phyloP scores from a whole-genome alignment of 2,113 vertebrate species.

The Megaleporinus macrocephalus region DNA sequence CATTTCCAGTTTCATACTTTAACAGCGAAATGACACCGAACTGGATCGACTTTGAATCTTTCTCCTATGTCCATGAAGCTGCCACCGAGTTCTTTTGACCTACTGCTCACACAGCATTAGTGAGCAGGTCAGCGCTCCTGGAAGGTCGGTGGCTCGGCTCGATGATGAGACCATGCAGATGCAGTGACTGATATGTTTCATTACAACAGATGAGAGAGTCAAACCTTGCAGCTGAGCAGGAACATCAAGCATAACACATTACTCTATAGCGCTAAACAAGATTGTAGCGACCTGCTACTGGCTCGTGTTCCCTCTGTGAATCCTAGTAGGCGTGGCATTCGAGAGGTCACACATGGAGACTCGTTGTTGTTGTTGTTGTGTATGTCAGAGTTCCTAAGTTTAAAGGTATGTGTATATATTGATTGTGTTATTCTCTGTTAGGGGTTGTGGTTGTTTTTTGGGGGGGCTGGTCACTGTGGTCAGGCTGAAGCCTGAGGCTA shows the following conservation, averaged over 20 bases:
- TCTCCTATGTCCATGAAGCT: slow-evolving; percentile 2
- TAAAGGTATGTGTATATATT: no score
- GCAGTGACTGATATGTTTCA: slow-evolving; percentile 6
- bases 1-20: background rate
- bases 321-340: no score
- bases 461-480: no score
- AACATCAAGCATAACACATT: background rate
- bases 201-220: background rate
- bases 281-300: no score
- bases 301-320: no score
- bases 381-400: no score
- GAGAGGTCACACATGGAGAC: no score
- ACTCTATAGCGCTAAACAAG: background rate
- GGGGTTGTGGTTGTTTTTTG: no score
- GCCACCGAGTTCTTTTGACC: slow-evolving; percentile 17
- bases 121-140: slow-evolving; percentile 12
- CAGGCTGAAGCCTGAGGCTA: no score
- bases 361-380: no score
- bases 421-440: no score
- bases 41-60: background rate
- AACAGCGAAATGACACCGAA: background rate
- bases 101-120: slow-evolving; percentile 24
- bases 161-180: background rate
- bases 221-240: background rate
- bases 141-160: slow-evolving; percentile 1